Evolutionary conservation across 2,113 vertebrate genomes (phyloP).

Genomic region (Ochotona princeps): DNA sequence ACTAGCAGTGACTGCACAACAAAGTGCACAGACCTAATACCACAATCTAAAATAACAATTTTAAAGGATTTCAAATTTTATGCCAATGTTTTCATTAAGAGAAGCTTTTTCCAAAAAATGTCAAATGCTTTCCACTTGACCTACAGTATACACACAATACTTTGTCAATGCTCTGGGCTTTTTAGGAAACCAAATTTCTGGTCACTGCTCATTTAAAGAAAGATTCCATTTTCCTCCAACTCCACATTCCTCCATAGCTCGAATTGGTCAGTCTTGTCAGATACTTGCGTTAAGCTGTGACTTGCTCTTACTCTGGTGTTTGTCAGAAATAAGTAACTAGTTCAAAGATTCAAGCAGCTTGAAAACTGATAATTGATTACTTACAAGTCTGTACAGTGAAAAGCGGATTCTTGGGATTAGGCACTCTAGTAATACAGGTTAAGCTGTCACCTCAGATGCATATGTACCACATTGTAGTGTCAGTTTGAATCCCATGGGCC

Average conservation of each 20-base stretch:
- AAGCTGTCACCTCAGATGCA: too few relatives aligned
- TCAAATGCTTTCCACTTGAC: background rate
- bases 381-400: background rate
- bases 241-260: background rate
- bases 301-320: slow-evolving; percentile 28
- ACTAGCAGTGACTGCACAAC: too few relatives aligned
- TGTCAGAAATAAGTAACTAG: slow-evolving; percentile 6
- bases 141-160: background rate
- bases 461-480: too few relatives aligned
- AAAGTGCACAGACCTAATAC: background rate
- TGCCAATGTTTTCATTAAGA: background rate
- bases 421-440: too few relatives aligned
- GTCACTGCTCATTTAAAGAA: background rate
- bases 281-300: background rate
- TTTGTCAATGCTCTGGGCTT: background rate
- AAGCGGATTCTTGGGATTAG: too few relatives aligned
- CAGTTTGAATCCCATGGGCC: too few relatives aligned
- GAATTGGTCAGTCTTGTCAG: background rate
- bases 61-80: slow-evolving; percentile 32
- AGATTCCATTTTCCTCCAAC: background rate
- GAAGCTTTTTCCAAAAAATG: background rate
- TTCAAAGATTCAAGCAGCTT: slow-evolving; percentile 16
- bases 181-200: slow-evolving; percentile 23
- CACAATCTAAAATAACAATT: background rate
- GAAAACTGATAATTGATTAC: background rate